Percentiles rank a stretch among this genome's conserved stretches.
Evolutionary conservation across 2,113 vertebrate genomes (phyloP).

Genomic region (Mustelus asterias): DNA sequence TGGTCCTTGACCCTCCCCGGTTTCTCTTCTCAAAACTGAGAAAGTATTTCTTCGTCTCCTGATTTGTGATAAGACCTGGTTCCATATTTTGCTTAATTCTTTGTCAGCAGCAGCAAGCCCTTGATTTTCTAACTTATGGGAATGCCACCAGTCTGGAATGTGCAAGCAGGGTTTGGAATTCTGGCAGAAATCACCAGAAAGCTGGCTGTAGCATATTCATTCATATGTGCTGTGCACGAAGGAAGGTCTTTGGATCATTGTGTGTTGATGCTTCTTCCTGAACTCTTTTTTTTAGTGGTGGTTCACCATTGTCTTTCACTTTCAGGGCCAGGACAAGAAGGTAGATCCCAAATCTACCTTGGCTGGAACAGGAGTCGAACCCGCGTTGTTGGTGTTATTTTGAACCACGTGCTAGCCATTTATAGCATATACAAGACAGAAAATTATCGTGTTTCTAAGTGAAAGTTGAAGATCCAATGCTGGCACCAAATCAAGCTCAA

Average conservation of each 20-base stretch:
- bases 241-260: background rate
- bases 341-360: background rate
- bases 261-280: background rate
- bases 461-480: background rate
- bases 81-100: background rate
- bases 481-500: background rate
- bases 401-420: no score
- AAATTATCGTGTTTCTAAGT: background rate
- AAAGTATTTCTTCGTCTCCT: background rate
- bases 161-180: background rate
- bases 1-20: background rate
- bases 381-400: no score
- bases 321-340: background rate
- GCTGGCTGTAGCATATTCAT: background rate
- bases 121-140: background rate
- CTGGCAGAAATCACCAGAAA: background rate
- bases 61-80: background rate
- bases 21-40: background rate
- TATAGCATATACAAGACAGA: background rate
- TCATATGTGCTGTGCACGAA: background rate
- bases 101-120: background rate
- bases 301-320: background rate
- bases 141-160: background rate
- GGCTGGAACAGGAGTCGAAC: no score
- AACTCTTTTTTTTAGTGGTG: background rate